Conservation (phyloP, 2,797 vertebrate species). For the Podarcis siculus region DNA sequence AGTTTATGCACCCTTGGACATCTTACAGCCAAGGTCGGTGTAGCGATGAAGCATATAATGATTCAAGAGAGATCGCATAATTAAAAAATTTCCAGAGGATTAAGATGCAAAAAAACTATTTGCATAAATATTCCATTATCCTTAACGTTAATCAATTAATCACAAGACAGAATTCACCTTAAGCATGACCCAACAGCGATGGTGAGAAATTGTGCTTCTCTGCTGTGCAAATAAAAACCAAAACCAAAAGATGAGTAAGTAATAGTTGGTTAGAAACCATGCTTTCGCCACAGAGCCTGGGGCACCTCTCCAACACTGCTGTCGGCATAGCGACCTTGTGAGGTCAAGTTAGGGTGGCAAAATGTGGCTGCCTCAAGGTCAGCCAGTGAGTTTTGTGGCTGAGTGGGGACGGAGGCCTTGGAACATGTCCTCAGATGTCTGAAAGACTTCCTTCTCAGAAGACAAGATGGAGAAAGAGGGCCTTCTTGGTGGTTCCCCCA, state of each 20-base stretch:
- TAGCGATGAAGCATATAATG: conserved; percentile 28
- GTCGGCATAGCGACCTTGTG: not conserved
- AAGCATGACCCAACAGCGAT: not conserved
- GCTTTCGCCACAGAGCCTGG: not conserved
- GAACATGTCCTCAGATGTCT: no score
- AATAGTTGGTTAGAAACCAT: not conserved
- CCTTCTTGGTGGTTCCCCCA: no score
- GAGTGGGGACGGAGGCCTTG: no score
- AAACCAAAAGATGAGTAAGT: not conserved
- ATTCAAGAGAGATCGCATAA: conserved; percentile 20
- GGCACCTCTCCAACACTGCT: not conserved
- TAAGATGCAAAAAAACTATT: conserved; percentile 26
- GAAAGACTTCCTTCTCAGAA: no score
- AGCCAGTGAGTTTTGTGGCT: not conserved
- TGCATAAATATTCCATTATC: conserved; percentile 23
- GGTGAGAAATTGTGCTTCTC: not conserved
- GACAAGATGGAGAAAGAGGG: no score
- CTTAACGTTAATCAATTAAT: not conserved
- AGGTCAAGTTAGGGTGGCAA: not conserved
- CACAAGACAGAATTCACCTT: not conserved
- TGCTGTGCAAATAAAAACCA: not conserved
- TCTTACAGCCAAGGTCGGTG: conserved; percentile 39
- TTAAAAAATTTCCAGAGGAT: conserved; percentile 31
- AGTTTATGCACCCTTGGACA: conserved; percentile 32
- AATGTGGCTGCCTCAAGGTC: not conserved